Evolutionary conservation across 2,113 vertebrate genomes (phyloP), one percentile per base, ranked within the genome.

Genomic region (Grammomys surdaster): DNA sequence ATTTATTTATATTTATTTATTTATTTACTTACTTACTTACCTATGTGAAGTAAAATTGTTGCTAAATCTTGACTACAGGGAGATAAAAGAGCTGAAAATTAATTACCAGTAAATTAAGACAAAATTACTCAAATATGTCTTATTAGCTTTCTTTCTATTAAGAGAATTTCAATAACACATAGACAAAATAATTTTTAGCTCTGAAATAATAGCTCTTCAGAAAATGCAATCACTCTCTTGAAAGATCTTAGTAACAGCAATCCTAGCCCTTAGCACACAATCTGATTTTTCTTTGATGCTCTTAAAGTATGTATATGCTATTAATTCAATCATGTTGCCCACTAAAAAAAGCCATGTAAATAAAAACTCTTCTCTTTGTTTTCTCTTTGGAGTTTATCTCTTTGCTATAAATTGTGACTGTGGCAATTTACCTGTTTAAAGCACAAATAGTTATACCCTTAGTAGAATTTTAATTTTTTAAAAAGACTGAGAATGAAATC

Each of bases 131-230:
- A 82, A 31, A 75, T 80, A n/a, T 73, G 2, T 88, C 54, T 78
- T 82, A 82, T 93, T 88, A 92, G 56, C 46, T 96, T 97, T 75
- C 73, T 94, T 97, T 84, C 77, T 86, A 70, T 96, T 96, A 90
- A 86, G 91, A 81, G 51, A 77, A 96, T 91, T 86, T 94, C 87
- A 43, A 3, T 94, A 46, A 92, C 63, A 89, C n/a, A 31, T 76
- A 84, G 54, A 77, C n/a, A 40, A 94, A 94, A 80, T 93, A 89
- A 67, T 85, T 91, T 90, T 93, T 8, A 78, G 63, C 89, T 5
- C 86, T 69, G 17, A 88, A 65, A 89, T 89, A 87, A 80, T 67
- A 96, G 65, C 36, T 94, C 89, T 97, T 89, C 67, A 78, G 54
- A 78, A 95, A 82, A n/a, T 43, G 91, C 88, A 95, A 58, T 91